Evolutionary conservation across 2,797 vertebrate genomes (phyloP), one percentile per base, ranked within the genome.

Genomic region (Coccyzus lansbergi): DNA sequence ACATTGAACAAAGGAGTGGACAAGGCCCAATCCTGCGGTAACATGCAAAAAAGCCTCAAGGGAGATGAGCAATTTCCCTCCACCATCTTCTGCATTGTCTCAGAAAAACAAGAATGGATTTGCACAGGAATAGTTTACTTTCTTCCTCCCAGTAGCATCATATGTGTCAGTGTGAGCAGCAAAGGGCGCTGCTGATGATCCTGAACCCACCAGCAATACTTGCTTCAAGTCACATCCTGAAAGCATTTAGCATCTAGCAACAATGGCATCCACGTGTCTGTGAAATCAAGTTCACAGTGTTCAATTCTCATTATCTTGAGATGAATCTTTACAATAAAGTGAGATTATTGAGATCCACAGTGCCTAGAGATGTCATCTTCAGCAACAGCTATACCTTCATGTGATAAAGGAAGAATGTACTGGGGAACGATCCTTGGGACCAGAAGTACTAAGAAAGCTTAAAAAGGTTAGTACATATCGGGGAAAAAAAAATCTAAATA

Each of bases 31-130:
- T 93, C 89, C 85, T 95, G 92, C 88, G 70, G 67, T 80, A 92
- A 86, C 89, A 88, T 4, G 95, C 72, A 86, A 36, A 44, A 52
- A 7, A 84, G 85, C 95, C 94, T 82, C 24, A 70, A 91, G 93
- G 91, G 74, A 88, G 86, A 92, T 94, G 90, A 96, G 90, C 89
- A 79, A 94, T 93, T 95, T 95, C 92, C 91, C 83, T 74, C 19
- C 88, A 64, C 74, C 19, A 64, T 63, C 83, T 93, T 44, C 85
- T 79, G 69, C 1, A 2, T 4, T 71, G 70, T 28, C 62, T 90
- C 83, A 68, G 49, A 53, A 22, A 46, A 93, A 93, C 91, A 97
- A 94, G 94, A 93, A 93, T 1, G 46, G 95, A 96, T 96, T 72
- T 95, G 96, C 91, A 95, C 51, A 42, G 40, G 55, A 84, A 69